Base-by-base conservation (phyloP, 2,113 vertebrate genomes). In the Bubo bubo region DNA sequence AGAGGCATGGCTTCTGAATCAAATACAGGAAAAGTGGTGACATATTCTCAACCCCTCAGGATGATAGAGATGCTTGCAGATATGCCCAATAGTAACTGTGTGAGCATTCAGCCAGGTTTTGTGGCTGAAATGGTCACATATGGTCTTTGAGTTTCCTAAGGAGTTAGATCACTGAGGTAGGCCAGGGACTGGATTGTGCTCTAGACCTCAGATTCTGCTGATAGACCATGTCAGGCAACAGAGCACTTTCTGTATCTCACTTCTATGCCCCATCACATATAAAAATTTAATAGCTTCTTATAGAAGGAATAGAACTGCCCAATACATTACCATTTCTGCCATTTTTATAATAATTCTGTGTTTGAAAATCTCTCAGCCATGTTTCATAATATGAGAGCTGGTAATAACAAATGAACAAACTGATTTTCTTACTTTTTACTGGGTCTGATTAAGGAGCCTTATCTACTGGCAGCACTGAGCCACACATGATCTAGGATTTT, bases 121-220 rank as follows among this genome's bases (percentile, higher is more conserved):
- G 34, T 32, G 8, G 22, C 22, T 50, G 32, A 88, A 93, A 80
- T 9, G 4, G 8, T 64, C 68, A 35, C 12, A 53, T 14, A 9
- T 21, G 1, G 2, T 62, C 28, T 77, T 77, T 50, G 14, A 50
- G 28, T 12, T 79, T n/a, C 21, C 7, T n/a, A 21, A 63, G 16
- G 4, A 75, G 4, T 18, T 26, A 17, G 41, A 47, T 66, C 22
- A 34, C 1, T 52, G 21, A 1, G 0, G 0, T 56, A 20, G 8
- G 9, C 7, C 12, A 30, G n/a, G 12, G 17, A 3, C 8, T 50
- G 24, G 9, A 52, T 16, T 85, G 17, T 4, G 34, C 14, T 21
- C 8, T 14, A 34, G 23, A 47, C 5, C 2, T 3, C 23, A 45
- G 14, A 75, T 85, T 92, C 56, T 63, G 7, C 20, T 13, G 34